Percentiles rank a stretch among this genome's conserved stretches.
Evolutionary conservation across 2,113 vertebrate species (phyloP).

Genomic region (Lamprotornis superbus): DNA sequence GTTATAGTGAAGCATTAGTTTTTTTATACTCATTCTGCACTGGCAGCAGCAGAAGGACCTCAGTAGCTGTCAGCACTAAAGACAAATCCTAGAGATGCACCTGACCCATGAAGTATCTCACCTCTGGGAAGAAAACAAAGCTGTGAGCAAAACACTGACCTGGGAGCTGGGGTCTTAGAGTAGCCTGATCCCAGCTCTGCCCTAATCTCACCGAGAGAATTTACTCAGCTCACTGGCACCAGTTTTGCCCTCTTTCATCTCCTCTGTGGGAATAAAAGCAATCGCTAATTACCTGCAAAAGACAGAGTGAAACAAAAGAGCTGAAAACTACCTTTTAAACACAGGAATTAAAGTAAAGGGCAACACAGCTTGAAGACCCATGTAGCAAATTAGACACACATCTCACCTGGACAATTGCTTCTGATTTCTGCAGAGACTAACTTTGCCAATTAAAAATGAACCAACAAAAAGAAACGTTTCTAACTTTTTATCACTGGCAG

Average conservation of each 20-base stretch:
- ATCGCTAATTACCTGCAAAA: neutral
- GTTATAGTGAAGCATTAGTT: neutral
- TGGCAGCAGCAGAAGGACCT: neutral
- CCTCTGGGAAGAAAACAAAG: neutral
- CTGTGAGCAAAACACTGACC: neutral
- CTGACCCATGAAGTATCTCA: neutral
- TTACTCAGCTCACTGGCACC: neutral
- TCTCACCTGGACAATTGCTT: neutral
- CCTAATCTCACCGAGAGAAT: neutral
- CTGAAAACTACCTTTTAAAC: constrained; percentile 1
- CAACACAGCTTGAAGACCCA: neutral
- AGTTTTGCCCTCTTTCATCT: neutral
- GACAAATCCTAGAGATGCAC: neutral
- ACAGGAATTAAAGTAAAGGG: neutral
- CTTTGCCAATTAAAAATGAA: constrained; percentile 2
- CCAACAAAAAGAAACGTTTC: neutral
- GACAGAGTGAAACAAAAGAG: neutral
- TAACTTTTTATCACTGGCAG: neutral
- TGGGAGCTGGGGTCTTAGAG: accelerated
- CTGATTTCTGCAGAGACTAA: neutral
- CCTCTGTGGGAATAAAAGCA: neutral
- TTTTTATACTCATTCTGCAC: neutral
- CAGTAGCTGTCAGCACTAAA: neutral
- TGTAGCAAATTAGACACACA: neutral
- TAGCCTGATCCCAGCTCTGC: neutral